phyloP scores from a whole-genome alignment of 2,113 vertebrate genomes.

The Noctilio leporinus region DNA sequence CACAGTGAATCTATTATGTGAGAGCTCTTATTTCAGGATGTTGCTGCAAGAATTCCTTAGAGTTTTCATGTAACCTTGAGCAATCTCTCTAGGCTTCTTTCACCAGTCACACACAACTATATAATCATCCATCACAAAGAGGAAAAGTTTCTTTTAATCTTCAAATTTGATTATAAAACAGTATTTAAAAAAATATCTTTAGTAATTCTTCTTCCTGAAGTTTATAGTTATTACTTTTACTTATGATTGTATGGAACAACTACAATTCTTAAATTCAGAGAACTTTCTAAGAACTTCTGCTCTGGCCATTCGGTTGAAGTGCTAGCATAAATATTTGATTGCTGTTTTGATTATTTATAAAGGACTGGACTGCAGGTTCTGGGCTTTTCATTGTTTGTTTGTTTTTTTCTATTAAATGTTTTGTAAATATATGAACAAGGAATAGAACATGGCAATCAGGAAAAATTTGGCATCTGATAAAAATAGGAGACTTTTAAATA shows the following conservation, averaged over 20 bases:
- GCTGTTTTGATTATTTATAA: constrained; percentile 27
- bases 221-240: not conserved
- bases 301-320: not conserved
- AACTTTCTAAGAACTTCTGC: not conserved
- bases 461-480: not conserved
- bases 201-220: not conserved
- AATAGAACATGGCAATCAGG: not conserved
- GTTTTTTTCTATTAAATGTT: not conserved
- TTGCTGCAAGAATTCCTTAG: constrained; percentile 58
- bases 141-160: constrained; percentile 28
- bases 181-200: not conserved
- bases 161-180: constrained; percentile 21
- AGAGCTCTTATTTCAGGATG: constrained; percentile 67
- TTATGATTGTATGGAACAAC: not conserved
- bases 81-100: constrained; percentile 35
- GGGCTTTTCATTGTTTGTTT: not conserved
- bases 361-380: not conserved
- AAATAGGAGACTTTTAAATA: not conserved
- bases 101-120: constrained; percentile 3
- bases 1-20: constrained; percentile 61
- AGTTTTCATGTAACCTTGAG: constrained; percentile 62
- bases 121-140: constrained; percentile 9
- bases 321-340: not conserved
- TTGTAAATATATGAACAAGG: constrained; percentile 18
- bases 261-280: not conserved